phyloP scores from a whole-genome alignment of 2,888 invertebrate genomes.

The Drosophila longiperda region DNA sequence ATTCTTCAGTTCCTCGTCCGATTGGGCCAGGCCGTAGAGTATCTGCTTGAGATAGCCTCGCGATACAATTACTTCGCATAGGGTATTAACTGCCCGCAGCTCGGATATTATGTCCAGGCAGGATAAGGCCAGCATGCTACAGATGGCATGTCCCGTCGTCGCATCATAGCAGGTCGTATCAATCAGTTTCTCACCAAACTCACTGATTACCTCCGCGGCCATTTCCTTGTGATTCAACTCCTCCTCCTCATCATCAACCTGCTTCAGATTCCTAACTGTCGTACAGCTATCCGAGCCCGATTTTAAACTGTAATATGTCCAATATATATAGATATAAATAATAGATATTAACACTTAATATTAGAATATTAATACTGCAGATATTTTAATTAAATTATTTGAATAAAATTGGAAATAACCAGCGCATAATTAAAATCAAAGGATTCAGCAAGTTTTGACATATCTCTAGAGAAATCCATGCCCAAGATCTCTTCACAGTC shows the following conservation, averaged over 20 bases:
- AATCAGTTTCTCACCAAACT: constrained; percentile 92
- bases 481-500: too few relatives aligned
- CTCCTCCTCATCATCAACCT: constrained; percentile 35
- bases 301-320: constrained; percentile 86
- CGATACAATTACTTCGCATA: constrained; percentile 87
- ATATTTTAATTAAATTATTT: too few relatives aligned
- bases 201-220: constrained; percentile 88
- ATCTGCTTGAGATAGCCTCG: constrained; percentile 92
- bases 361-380: not conserved
- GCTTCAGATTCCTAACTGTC: constrained; percentile 84
- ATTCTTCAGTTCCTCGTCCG: constrained; percentile 88
- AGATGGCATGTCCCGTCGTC: constrained; percentile 94
- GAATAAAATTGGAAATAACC: not conserved
- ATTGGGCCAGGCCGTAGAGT: constrained; percentile 91
- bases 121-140: constrained; percentile 94
- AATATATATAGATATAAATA: not conserved
- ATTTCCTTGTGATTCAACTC: constrained; percentile 71
- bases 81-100: constrained; percentile 89
- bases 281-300: constrained; percentile 88
- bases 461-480: not conserved
- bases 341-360: not conserved
- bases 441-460: not conserved
- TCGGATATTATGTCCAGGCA: constrained; percentile 92
- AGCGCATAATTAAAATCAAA: not conserved
- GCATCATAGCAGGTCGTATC: constrained; percentile 94